phyloP scores from a whole-genome alignment of 2,888 invertebrate species.

The Capitulum mitella region DNA sequence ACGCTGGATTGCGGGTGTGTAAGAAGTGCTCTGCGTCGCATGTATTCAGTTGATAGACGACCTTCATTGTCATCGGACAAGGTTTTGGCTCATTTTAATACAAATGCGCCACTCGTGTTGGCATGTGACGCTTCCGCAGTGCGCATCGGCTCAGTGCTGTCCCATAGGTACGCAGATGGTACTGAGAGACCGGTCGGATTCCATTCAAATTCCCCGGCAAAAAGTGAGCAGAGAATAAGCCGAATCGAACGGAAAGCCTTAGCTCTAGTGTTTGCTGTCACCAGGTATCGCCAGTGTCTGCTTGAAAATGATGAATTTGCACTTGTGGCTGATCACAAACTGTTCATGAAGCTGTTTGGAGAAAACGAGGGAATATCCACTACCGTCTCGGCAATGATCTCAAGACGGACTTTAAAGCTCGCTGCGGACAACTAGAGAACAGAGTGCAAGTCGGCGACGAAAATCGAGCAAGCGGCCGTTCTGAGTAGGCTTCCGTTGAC shows the following conservation, averaged over 20 bases:
- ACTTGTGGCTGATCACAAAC: neutral
- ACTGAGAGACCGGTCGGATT: neutral
- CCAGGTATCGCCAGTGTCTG: neutral
- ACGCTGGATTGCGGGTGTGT: neutral
- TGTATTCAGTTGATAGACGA: too few relatives aligned
- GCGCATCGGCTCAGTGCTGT: neutral
- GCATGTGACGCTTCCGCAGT: neutral
- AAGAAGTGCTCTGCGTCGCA: neutral
- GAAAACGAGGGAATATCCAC: neutral
- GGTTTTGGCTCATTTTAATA: neutral
- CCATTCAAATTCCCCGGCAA: neutral
- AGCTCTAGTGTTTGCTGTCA: neutral
- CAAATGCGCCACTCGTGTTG: neutral
- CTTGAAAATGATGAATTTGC: neutral
- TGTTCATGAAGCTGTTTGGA: neutral
- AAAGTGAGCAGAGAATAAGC: neutral
- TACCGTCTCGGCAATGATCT: neutral
- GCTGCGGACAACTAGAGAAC: neutral
- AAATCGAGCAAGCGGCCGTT: neutral
- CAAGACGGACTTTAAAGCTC: neutral
- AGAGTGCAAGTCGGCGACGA: neutral
- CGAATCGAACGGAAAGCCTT: neutral
- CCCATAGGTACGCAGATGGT: neutral
- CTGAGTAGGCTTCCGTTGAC: neutral
- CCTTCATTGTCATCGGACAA: neutral